Base-by-base conservation (phyloP, 2,888 invertebrate genomes). In the Tachina fera region DNA sequence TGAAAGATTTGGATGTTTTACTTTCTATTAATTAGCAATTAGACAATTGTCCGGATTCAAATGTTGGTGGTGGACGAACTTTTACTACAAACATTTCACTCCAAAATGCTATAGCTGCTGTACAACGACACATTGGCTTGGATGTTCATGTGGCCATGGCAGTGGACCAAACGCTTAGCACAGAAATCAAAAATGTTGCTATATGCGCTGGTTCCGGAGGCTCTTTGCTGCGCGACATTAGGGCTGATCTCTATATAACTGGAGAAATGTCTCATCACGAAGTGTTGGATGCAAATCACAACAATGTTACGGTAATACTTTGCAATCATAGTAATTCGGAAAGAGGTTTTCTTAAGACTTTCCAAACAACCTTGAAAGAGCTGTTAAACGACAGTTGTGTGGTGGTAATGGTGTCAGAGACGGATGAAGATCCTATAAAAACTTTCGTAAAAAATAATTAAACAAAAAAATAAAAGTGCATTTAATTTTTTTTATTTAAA, bases 211-310 rank as follows among this genome's bases (percentile, higher is more conserved):
- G 99, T 0, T 97, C 98, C 0, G 98, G 98, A 0, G 93, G 94
- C 9, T 96, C 97, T 0, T 94, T 98, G 2, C 93, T 99, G 22
- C 95, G 95, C 87, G 95, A 95, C 14, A 93, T 95, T 0, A 82
- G 92, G 19, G 97, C 96, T 3, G 97, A 98, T 93, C 93, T 99
- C 14, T 97, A 96, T 89, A 91, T 99, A 49, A 98, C 98, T 16
- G 97, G 95, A 10, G 99, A 99, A 94, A 98, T 99, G 98, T 95
- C 97, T 1, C 99, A 99, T 92, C 99, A 99, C 90, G 98, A 98
- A 88, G 93, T 98, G 1, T 94, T 99, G 49, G 97, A 98, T 90
- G 97, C 97, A 0, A 94, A 95, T 39, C 97, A 97, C 89, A 95
- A 94, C 76, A 96, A 96, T 43, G 94, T 94, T 16, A 95, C 95